Evolutionary conservation across 2,797 vertebrate genomes (phyloP), one percentile per base, ranked within the genome.

Genomic region (Harpagifer antarcticus): DNA sequence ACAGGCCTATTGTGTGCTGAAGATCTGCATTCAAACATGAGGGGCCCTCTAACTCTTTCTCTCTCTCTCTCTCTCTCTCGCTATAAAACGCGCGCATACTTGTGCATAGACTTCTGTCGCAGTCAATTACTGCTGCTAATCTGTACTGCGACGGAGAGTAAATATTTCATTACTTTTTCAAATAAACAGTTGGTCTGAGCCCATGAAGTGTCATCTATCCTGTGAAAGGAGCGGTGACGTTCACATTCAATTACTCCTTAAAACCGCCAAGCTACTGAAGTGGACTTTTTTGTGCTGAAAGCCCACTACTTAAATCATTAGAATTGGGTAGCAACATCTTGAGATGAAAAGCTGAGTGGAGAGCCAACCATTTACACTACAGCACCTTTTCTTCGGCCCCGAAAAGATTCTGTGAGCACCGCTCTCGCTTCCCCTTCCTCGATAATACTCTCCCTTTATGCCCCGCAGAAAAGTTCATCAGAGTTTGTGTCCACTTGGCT

Each of bases 81-180:
- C 85, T 75, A 81, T 87, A 87, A 88, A 88, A 85, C 73, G 75
- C 59, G 62, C 89, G 75, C 88, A 85, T 88, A 91, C 91, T 91
- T 88, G 88, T 86, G 85, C 89, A 84, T 63, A 82, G 89, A 84
- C 83, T 92, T 94, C 96, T 95, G 96, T 96, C 95, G 96, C 97
- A 97, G 96, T 98, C 97, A 98, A 99, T 99, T 98, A 98, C 98
- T 95, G 96, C 95, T 93, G 94, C 96, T 99, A 99, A 99, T 99
- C 97, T 97, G 97, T 95, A 95, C 96, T 91, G 96, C 97, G 96
- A 96, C 94, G 96, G 97, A 97, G 97, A 97, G 97, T 99, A 99
- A 99, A 99, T 99, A 99, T 99, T 99, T 98, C 97, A 99, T 99
- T 97, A 97, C 96, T 96, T 98, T 98, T 97, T 97, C 96, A 98